These are phyloP conservation scores for Xenopus petersii DNA, from an alignment of 2,797 vertebrate genomes.

Conservation along the genomic window DNA sequence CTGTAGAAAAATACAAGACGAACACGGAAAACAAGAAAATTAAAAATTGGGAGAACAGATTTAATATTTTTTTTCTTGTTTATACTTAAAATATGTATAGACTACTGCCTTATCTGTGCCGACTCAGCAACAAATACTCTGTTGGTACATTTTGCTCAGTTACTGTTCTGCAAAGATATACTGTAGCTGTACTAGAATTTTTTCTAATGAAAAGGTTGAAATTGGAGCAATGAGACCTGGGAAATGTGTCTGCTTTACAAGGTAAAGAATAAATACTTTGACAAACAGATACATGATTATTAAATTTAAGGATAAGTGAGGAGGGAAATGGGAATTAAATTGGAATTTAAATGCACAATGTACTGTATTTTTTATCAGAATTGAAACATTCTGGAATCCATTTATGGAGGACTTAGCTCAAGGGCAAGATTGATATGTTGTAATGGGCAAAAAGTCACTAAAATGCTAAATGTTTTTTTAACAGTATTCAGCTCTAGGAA, in stretches of 20 bases:
- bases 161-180: not conserved
- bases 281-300: no score
- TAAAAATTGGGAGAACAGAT: not conserved
- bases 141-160: not conserved
- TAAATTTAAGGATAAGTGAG: no score
- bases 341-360: no score
- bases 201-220: not conserved
- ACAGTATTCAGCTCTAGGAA: no score
- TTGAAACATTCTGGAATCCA: no score
- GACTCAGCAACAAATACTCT: conserved; percentile 1
- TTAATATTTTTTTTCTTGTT: not conserved
- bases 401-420: no score
- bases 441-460: no score
- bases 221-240: not conserved
- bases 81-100: not conserved
- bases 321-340: no score
- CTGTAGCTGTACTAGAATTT: not conserved
- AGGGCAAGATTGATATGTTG: no score
- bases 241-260: not conserved
- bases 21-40: not conserved
- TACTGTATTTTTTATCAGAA: no score
- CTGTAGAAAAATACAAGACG: not conserved
- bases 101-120: not conserved
- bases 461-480: no score
- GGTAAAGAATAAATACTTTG: no score